phyloP scores from a whole-genome alignment of 2,113 vertebrate species.

The Toxostoma redivivum region DNA sequence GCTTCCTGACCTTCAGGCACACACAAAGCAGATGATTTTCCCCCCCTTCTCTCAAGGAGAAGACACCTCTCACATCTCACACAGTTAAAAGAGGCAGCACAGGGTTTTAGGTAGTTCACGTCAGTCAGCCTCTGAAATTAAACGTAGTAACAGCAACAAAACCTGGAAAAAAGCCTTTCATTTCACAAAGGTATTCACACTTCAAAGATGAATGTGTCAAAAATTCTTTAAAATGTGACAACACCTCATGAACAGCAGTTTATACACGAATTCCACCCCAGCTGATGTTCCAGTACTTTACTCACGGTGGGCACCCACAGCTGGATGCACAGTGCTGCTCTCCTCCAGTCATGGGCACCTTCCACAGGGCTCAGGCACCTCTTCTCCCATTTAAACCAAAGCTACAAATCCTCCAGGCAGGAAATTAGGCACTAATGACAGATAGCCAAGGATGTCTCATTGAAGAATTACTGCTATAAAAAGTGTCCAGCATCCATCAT shows the following conservation, averaged over 20 bases:
- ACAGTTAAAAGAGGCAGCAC: background rate
- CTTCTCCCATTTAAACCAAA: constrained; percentile 8
- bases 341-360: background rate
- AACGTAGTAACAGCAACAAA: background rate
- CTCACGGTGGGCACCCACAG: background rate
- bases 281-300: background rate
- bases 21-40: background rate
- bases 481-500: background rate
- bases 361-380: background rate
- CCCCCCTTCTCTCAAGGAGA: background rate
- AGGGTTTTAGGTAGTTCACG: background rate
- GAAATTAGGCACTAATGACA: constrained; percentile 17
- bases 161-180: background rate
- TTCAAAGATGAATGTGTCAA: background rate
- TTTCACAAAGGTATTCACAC: background rate
- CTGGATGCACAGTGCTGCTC: background rate
- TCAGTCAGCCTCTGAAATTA: constrained; percentile 11
- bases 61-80: background rate
- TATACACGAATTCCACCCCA: background rate
- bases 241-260: background rate
- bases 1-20: background rate
- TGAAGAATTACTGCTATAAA: background rate
- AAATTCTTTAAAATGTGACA: background rate
- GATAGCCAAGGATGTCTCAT: background rate
- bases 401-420: background rate